phyloP scores from a whole-genome alignment of 2,113 vertebrate species.

The Oryzias curvinotus region DNA sequence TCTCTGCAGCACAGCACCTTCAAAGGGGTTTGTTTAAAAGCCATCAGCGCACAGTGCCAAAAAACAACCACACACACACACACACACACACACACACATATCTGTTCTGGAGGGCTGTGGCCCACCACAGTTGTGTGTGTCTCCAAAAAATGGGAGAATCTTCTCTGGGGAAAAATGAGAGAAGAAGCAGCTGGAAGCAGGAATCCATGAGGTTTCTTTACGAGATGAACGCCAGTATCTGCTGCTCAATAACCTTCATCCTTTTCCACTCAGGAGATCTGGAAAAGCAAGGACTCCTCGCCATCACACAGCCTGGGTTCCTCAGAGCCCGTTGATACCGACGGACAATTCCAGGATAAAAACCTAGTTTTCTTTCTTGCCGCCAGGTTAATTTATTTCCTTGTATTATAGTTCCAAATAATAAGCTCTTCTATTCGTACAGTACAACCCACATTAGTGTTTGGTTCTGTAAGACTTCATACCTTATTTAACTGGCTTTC shows the following conservation, averaged over 20 bases:
- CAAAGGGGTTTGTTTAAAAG: constrained; percentile 59
- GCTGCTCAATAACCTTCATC: constrained; percentile 42
- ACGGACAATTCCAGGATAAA: constrained; percentile 42
- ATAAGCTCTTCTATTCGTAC: constrained; percentile 74
- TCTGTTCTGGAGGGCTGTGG: constrained; percentile 43
- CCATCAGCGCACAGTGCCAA: constrained; percentile 63
- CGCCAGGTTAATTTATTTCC: constrained; percentile 76
- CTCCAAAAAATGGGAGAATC: constrained; percentile 5
- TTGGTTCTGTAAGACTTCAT: constrained; percentile 69
- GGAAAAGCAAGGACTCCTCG: constrained; percentile 12
- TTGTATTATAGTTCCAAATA: constrained; percentile 78
- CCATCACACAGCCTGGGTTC: constrained; percentile 42
- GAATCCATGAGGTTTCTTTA: constrained; percentile 3
- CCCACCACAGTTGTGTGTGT: constrained; percentile 43
- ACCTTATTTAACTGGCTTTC: constrained; percentile 73
- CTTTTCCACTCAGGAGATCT: constrained; percentile 25
- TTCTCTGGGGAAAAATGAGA: constrained; percentile 3
- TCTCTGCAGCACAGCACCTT: constrained; percentile 41
- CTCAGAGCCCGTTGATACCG: constrained; percentile 31
- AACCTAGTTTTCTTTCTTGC: constrained; percentile 2
- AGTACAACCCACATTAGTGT: constrained; percentile 72
- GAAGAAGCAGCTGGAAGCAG: constrained; percentile 7
- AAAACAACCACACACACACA: constrained; percentile 19
- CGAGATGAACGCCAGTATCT: constrained; percentile 9
- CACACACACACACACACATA: not conserved